phyloP scores from a whole-genome alignment of 2,888 invertebrate genomes.

The Trissolcus brochymenae region DNA sequence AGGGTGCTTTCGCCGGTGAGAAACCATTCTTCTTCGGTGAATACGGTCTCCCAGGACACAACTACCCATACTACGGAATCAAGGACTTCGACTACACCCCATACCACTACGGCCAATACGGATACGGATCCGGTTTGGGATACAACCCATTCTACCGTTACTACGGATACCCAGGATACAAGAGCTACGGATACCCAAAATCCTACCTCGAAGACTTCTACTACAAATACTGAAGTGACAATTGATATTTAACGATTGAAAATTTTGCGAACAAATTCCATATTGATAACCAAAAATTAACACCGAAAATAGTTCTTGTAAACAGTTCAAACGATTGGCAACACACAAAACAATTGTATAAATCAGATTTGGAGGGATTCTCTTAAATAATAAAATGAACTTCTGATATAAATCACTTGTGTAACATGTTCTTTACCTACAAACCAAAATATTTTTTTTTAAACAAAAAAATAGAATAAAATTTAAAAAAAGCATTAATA shows the following conservation, averaged over 20 bases:
- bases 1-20: conserved; percentile 4
- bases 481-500: no score
- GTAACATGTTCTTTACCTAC: no score
- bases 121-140: conserved; percentile 1
- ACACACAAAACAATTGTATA: neutral
- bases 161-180: conserved; percentile 1
- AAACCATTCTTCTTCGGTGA: neutral
- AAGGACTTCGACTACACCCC: conserved; percentile 1
- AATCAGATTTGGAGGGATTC: no score
- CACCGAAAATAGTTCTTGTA: neutral
- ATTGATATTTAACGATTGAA: neutral
- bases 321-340: neutral
- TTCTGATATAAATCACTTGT: no score
- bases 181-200: conserved; percentile 4
- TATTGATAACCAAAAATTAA: no score
- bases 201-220: neutral
- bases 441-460: no score
- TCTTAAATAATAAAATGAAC: no score
- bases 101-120: conserved; percentile 8
- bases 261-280: no score
- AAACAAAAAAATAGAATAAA: no score
- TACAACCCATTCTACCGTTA: conserved; percentile 8
- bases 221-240: neutral
- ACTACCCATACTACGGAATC: conserved; percentile 30
- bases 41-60: neutral